Base-by-base conservation (phyloP, 2,113 vertebrate species). In the Nothobranchius kuhntae region DNA sequence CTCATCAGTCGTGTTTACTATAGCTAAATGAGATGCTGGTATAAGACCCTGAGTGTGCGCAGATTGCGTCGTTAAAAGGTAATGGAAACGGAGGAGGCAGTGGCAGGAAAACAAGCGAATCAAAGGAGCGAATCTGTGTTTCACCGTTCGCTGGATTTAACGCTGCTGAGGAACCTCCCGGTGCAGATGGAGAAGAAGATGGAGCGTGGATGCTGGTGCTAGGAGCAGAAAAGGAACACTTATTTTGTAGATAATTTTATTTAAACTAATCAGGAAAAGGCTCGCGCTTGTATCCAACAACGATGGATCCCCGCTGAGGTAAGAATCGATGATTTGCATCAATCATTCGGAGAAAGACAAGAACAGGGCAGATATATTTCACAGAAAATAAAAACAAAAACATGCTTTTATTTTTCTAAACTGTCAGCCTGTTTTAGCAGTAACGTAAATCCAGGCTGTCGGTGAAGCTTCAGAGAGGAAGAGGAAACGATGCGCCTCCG, bases 251-350 rank as follows among this genome's bases (percentile, higher is more conserved):
- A 21, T 21, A 21, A 8, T 14, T 15, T 3, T 58, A 38, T 57
- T 63, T 52, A n/a, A 68, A 46, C n/a, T 48, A 13, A 45, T 26
- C 52, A 42, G 84, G 82, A 83, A 59, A 9, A 44, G n/a, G 40
- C 38, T 70, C 72, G 42, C 21, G 9, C 66, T 58, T 52, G 66
- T 65, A 30, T 24, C 42, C 54, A 17, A 45, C 71, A 60, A 7
- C 48, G 65, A 91, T 92, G 91, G 85, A 82, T 46, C 14, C 52
- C 15, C 65, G 67, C 61, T 89, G 61, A 91, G 88, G 88, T 91
- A 89, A 56, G 85, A 73, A 17, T 14, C 14, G 53, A 46, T 56
- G 7, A 38, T 47, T 60, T 0, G 47, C 46, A 47, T 47, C 35
- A 42, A 35, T 0, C 7, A 36, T 7, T 1, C 0, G 55, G 48